These are phyloP conservation scores for Brachionus angularis DNA, from an alignment of 1,140 invertebrate genomes.

Conservation along the genomic window DNA sequence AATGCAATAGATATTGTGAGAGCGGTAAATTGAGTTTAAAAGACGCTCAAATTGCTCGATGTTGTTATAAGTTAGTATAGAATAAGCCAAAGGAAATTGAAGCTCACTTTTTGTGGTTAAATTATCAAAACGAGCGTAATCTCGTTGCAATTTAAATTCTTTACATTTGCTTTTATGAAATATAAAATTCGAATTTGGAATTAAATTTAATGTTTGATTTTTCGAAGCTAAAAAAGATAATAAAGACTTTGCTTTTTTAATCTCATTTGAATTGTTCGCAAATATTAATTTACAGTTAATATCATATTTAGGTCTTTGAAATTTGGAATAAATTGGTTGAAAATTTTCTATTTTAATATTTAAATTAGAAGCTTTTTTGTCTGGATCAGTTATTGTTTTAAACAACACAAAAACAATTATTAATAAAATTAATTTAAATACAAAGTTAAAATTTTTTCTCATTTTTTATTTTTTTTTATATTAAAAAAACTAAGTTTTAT, in stretches of 20 bases:
- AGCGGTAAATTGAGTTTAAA: constrained; percentile 19
- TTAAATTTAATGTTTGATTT: not conserved
- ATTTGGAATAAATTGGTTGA: not conserved
- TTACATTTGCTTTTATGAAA: not conserved
- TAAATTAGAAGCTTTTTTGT: too few species aligned
- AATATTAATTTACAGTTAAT: not conserved
- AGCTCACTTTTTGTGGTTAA: constrained; percentile 18
- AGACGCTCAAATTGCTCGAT: constrained; percentile 45
- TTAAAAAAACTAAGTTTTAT: too few species aligned
- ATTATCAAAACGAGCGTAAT: not conserved
- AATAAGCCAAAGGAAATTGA: constrained; percentile 45
- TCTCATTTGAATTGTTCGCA: not conserved
- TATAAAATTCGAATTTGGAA: constrained; percentile 21
- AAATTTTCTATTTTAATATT: too few species aligned
- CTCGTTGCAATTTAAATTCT: not conserved
- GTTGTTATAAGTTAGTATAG: constrained; percentile 45
- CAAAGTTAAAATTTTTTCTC: too few species aligned
- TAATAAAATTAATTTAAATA: too few species aligned
- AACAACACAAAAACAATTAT: too few species aligned
- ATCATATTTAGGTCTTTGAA: not conserved
- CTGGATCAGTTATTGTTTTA: too few species aligned
- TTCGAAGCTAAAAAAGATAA: not conserved
- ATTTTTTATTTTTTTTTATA: too few species aligned
- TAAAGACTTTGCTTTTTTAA: not conserved
- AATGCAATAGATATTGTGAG: constrained; percentile 45